Evolutionary conservation across 2,113 vertebrate species (phyloP).

Genomic region (Pangasianodon hypophthalmus): DNA sequence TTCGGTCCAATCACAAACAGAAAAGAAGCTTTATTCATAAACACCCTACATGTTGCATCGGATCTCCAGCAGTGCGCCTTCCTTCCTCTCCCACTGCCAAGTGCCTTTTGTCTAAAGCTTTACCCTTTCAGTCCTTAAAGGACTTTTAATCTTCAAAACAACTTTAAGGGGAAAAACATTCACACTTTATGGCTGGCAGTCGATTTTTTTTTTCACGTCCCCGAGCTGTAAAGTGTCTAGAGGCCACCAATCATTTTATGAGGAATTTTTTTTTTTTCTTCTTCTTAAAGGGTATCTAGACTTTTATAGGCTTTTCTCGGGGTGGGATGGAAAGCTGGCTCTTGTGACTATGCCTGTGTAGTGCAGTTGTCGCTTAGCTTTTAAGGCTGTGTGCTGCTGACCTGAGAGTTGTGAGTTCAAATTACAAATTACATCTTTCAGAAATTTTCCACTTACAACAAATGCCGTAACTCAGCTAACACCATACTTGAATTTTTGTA

Average conservation of each 20-base stretch:
- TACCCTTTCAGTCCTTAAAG: not conserved
- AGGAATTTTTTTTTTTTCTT: not conserved
- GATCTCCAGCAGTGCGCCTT: not conserved
- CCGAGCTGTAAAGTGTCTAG: not conserved
- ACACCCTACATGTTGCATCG: not conserved
- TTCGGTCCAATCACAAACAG: not conserved
- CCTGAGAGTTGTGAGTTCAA: not conserved
- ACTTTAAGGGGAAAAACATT: not conserved
- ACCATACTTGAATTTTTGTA: not conserved
- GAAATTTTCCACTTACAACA: not conserved
- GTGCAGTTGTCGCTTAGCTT: not conserved
- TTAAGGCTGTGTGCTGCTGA: not conserved
- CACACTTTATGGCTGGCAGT: not conserved
- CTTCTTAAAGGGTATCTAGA: not conserved
- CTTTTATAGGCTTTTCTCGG: not conserved
- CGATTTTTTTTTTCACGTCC: not conserved
- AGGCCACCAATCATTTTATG: not conserved
- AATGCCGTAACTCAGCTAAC: not conserved
- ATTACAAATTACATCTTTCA: not conserved
- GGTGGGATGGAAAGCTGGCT: not conserved
- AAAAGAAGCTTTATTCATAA: not conserved
- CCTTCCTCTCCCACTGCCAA: not conserved
- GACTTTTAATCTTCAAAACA: conserved; percentile 2
- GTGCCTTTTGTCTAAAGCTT: not conserved
- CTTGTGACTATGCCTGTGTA: not conserved